A percentile compares a stretch with the other conserved stretches of the same genome.
Conservation (phyloP, 2,888 invertebrate species). For the Busseola fusca region DNA sequence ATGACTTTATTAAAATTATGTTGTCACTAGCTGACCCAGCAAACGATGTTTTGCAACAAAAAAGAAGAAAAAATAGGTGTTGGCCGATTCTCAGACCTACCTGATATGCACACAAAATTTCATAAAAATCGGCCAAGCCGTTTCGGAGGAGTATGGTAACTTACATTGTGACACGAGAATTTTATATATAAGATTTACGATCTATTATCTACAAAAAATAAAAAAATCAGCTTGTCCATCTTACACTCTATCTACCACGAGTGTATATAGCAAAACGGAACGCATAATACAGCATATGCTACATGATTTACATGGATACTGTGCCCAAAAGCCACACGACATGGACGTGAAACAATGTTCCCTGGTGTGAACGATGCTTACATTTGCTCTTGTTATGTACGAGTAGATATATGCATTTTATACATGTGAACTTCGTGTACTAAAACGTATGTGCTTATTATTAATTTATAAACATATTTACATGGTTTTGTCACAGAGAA, state of each 20-base stretch:
- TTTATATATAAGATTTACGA: too few species aligned
- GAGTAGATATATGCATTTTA: slow-evolving; percentile 1
- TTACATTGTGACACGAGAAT: too few species aligned
- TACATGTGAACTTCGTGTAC: slow-evolving; percentile 7
- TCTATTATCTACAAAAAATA: too few species aligned
- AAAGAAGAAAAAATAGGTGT: too few species aligned
- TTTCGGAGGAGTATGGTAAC: too few species aligned
- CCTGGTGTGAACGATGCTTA: slow-evolving; percentile 38
- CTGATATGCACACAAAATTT: too few species aligned
- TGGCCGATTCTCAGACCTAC: too few species aligned
- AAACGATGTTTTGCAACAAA: too few species aligned
- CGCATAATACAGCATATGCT: slow-evolving; percentile 21
- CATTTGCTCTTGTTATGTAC: slow-evolving; percentile 11
- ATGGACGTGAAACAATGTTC: slow-evolving; percentile 36
- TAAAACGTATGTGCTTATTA: background rate
- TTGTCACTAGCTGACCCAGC: too few species aligned
- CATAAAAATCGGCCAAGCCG: too few species aligned
- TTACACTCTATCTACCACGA: background rate
- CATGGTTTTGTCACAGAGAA: background rate
- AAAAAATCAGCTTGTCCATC: background rate
- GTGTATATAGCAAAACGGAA: background rate
- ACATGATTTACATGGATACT: slow-evolving; percentile 40
- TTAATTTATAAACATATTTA: background rate
- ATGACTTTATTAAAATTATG: background rate
- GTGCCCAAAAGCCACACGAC: slow-evolving; percentile 35